A percentile compares a stretch with the other conserved stretches of the same genome.
These are phyloP conservation scores for Anisognathus igniventris DNA, from an alignment of 2,797 vertebrate species.

Conservation along the genomic window DNA sequence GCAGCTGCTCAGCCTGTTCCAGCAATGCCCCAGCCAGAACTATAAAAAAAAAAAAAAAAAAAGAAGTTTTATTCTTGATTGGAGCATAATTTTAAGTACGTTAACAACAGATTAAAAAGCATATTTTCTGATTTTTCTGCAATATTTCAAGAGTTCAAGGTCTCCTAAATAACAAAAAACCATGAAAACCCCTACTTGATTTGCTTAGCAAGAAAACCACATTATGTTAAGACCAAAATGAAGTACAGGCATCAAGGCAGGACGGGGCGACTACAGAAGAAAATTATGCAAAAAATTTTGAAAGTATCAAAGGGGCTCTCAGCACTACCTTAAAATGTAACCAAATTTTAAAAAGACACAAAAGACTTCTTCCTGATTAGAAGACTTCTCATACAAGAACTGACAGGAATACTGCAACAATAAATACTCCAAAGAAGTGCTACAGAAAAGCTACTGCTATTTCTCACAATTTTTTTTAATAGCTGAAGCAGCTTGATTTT, in stretches of 20 bases:
- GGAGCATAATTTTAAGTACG: background rate
- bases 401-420: background rate
- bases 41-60: constrained; percentile 39
- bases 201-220: background rate
- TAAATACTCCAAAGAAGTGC: background rate
- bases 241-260: accelerated
- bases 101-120: background rate
- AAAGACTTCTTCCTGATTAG: background rate
- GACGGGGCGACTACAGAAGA: background rate
- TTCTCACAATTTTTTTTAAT: background rate
- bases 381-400: background rate
- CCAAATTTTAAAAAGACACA: background rate
- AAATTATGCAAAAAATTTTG: accelerated
- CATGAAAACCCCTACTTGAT: accelerated
- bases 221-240: background rate
- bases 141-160: background rate
- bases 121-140: accelerated
- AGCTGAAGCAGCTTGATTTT: background rate
- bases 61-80: background rate
- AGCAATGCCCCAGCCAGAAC: constrained; percentile 93
- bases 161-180: background rate
- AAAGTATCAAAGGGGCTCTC: background rate
- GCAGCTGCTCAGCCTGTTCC: constrained; percentile 92
- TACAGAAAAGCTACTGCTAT: background rate
- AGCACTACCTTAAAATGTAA: background rate